Conservation (phyloP, 2,888 invertebrate species). For the Aporophyla nigra region DNA sequence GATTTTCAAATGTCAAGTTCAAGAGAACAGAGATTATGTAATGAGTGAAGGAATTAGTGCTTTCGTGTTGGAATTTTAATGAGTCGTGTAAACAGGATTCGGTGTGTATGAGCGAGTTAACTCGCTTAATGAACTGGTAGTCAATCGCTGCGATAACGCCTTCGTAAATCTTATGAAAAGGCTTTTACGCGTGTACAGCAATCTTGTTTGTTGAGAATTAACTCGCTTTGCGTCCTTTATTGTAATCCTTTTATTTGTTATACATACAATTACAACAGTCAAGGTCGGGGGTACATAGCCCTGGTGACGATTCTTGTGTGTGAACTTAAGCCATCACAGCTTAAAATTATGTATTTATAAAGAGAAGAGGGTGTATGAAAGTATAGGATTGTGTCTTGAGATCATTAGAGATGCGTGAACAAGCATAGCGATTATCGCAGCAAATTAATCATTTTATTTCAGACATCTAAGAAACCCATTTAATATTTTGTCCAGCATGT, state of each 20-base stretch:
- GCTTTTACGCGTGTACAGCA: slow-evolving; percentile 24
- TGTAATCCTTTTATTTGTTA: slow-evolving; percentile 6
- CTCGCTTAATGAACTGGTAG: slow-evolving; percentile 36
- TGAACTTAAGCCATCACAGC: neutral
- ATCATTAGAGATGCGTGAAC: neutral
- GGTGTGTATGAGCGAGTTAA: slow-evolving; percentile 28
- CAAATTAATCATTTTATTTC: neutral
- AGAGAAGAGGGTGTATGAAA: neutral
- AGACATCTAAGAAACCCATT: neutral
- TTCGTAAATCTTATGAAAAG: slow-evolving; percentile 47
- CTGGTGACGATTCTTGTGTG: neutral
- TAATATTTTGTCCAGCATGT: neutral
- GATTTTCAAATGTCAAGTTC: slow-evolving; percentile 56
- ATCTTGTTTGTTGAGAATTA: slow-evolving; percentile 35
- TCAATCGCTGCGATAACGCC: slow-evolving; percentile 42
- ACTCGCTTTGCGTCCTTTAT: slow-evolving; percentile 12
- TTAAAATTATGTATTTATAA: neutral
- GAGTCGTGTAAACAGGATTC: slow-evolving; percentile 38
- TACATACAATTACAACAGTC: neutral
- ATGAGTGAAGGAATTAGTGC: slow-evolving; percentile 32
- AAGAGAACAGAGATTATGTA: slow-evolving; percentile 41
- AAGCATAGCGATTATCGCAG: neutral
- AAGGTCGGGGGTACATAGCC: neutral
- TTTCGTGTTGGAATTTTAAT: slow-evolving; percentile 55
- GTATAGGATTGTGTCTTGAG: neutral